Conservation (phyloP, 1,140 invertebrate genomes). For the Thrips palmi region DNA sequence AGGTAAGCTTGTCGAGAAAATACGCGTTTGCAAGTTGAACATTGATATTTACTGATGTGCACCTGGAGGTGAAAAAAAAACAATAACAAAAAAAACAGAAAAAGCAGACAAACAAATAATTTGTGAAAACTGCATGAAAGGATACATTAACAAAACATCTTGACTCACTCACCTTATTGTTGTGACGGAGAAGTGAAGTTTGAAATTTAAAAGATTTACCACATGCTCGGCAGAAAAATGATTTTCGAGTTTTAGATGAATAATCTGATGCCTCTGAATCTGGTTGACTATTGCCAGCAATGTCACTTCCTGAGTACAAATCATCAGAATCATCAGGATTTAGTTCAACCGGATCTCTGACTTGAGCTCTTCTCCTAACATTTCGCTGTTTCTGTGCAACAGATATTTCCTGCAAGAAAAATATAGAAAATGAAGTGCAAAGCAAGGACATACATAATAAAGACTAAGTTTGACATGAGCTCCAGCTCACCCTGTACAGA, state of each 20-base stretch:
- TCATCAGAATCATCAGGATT: background rate
- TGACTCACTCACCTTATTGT: too few species aligned
- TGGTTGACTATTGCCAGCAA: background rate
- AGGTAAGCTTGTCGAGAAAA: constrained; percentile 10
- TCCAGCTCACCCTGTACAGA: too few species aligned
- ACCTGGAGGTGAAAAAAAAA: too few species aligned
- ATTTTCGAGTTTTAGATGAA: constrained; percentile 5
- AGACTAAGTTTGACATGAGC: too few species aligned
- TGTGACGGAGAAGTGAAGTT: constrained; percentile 9
- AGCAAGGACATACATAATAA: too few species aligned
- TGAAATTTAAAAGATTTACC: constrained; percentile 10
- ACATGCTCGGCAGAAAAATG: constrained; percentile 9
- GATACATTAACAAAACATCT: too few species aligned
- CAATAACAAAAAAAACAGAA: too few species aligned
- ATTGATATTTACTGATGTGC: constrained; percentile 10
- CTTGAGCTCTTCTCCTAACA: constrained; percentile 6
- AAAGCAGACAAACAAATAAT: too few species aligned
- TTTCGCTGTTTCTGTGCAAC: background rate
- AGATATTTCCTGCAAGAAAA: too few species aligned
- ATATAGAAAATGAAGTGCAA: too few species aligned
- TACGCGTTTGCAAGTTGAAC: constrained; percentile 10
- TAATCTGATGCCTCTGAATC: constrained; percentile 8
- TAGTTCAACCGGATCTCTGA: too few species aligned
- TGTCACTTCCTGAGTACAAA: constrained; percentile 1
- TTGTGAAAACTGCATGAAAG: too few species aligned